A percentile compares a stretch with the other conserved stretches of the same genome.
phyloP scores from a whole-genome alignment of 2,888 invertebrate genomes.

The Desoria tigrina region DNA sequence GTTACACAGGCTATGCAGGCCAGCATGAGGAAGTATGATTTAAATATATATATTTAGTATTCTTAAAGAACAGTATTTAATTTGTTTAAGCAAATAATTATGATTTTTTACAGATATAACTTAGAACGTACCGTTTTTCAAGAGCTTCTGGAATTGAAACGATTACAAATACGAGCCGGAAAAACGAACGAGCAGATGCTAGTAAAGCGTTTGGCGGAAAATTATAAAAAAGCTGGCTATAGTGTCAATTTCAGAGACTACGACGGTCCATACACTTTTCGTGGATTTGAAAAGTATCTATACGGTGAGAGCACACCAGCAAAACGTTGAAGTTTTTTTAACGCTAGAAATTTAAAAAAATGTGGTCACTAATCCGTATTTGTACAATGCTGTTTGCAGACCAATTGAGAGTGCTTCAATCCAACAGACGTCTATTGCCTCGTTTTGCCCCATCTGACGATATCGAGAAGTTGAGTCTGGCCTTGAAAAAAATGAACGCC shows the following conservation, averaged over 20 bases:
- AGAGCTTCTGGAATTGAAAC: conserved; percentile 85
- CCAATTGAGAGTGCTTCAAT: conserved; percentile 69
- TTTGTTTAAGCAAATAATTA: conserved; percentile 10
- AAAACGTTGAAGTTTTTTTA: too few species aligned
- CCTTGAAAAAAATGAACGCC: conserved; percentile 54
- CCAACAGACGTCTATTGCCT: conserved; percentile 55
- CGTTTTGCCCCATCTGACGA: conserved; percentile 57
- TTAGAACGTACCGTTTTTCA: conserved; percentile 90
- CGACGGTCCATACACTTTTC: conserved; percentile 59
- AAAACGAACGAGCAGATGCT: conserved; percentile 83
- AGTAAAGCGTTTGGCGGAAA: conserved; percentile 83
- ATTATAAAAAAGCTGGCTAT: conserved; percentile 75
- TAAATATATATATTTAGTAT: neutral
- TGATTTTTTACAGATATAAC: conserved; percentile 67
- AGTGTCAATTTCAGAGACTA: conserved; percentile 65
- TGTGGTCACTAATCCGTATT: too few species aligned
- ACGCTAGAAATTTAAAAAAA: too few species aligned
- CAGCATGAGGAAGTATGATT: conserved; percentile 73
- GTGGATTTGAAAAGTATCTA: conserved; percentile 78
- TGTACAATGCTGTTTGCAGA: conserved; percentile 57
- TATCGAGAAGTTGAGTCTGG: conserved; percentile 56
- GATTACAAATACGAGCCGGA: conserved; percentile 86
- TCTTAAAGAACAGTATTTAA: neutral
- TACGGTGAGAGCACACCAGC: conserved; percentile 67
- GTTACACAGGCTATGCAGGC: conserved; percentile 84